A percentile compares a stretch with the other conserved stretches of the same genome.
These are phyloP conservation scores for Syrrhaptes paradoxus DNA, from an alignment of 2,113 vertebrate genomes.

Conservation along the genomic window DNA sequence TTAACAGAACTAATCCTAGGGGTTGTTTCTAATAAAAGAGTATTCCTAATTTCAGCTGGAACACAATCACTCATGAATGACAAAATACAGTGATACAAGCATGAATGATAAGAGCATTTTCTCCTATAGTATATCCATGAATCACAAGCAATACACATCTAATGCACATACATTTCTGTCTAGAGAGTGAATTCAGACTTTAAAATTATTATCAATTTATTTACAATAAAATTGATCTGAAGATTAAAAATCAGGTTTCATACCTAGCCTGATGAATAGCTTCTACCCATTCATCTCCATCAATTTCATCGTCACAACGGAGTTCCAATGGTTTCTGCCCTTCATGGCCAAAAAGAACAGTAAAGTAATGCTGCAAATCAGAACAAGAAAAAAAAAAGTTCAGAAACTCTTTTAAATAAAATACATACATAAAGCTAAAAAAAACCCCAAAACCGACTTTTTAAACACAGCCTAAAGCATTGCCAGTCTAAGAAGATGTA, in stretches of 20 bases:
- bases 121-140: not conserved
- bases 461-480: not conserved
- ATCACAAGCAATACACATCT: not conserved
- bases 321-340: conserved; percentile 97
- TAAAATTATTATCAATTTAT: not conserved
- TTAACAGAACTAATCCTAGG: not conserved
- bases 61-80: not conserved
- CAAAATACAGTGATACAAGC: not conserved
- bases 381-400: not conserved
- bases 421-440: fast-evolving
- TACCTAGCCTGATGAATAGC: conserved; percentile 98
- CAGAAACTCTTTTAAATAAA: not conserved
- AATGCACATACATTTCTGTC: not conserved
- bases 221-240: not conserved
- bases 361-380: conserved; percentile 89
- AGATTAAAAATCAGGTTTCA: not conserved
- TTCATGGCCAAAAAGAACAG: conserved; percentile 94
- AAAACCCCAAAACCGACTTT: not conserved
- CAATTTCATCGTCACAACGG: conserved; percentile 90
- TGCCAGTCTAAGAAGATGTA: not conserved
- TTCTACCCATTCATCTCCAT: conserved; percentile 96
- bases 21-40: not conserved
- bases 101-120: not conserved
- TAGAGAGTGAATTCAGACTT: not conserved
- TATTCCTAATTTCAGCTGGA: not conserved